Conservation (phyloP, 2,888 invertebrate genomes). For the Noctua janthina region DNA sequence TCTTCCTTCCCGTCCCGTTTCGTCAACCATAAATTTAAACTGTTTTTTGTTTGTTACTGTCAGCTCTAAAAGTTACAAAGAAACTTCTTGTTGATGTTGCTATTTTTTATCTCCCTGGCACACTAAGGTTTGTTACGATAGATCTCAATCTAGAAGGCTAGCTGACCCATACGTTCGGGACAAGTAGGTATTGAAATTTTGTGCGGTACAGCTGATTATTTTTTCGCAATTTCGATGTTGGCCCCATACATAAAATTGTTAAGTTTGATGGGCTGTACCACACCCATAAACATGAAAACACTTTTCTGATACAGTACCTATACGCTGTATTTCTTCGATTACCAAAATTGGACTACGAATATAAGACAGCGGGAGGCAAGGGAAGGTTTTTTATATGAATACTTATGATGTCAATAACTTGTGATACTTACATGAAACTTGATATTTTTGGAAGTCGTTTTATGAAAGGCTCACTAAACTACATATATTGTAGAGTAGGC, state of each 20-base stretch:
- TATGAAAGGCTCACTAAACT: no score
- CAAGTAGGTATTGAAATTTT: not conserved
- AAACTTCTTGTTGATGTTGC: no score
- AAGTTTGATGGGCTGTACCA: not conserved
- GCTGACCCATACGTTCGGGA: no score
- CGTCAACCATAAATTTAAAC: no score
- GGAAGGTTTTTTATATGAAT: not conserved
- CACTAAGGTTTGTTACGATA: no score
- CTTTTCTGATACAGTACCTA: not conserved
- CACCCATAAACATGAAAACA: not conserved
- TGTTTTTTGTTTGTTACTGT: no score
- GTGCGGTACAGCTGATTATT: not conserved
- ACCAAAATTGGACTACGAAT: not conserved
- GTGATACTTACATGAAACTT: not conserved
- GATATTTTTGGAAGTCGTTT: not conserved
- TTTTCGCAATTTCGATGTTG: not conserved
- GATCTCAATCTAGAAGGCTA: no score
- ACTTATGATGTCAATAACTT: not conserved
- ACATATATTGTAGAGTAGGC: not conserved
- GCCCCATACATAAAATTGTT: not conserved
- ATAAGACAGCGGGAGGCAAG: not conserved
- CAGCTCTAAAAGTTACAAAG: no score
- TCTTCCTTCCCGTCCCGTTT: no score
- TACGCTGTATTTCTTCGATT: slow-evolving; percentile 7
- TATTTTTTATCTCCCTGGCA: no score